phyloP scores from a whole-genome alignment of 2,888 invertebrate genomes.

The Thelaira solivaga region DNA sequence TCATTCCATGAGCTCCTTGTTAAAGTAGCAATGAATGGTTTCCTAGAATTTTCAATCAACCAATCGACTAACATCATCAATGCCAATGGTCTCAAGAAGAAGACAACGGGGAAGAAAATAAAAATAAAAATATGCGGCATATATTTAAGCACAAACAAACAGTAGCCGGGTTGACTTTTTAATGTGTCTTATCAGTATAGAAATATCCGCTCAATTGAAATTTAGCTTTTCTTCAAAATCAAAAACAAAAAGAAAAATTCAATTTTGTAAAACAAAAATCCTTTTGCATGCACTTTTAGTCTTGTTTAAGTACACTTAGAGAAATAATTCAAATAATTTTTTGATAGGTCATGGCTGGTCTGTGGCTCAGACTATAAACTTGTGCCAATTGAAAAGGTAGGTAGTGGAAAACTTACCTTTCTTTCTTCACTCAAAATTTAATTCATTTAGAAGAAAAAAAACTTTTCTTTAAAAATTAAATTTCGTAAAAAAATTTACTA shows the following conservation, averaged over 20 bases:
- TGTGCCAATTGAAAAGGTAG: no score
- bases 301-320: constrained; percentile 16
- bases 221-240: constrained; percentile 40
- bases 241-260: neutral
- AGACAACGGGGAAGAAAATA: neutral
- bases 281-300: constrained; percentile 21
- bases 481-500: no score
- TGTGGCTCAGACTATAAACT: no score
- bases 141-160: constrained; percentile 50
- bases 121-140: constrained; percentile 46
- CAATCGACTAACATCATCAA: constrained; percentile 61
- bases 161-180: constrained; percentile 62
- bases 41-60: constrained; percentile 62
- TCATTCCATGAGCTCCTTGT: constrained; percentile 51
- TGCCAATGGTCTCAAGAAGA: constrained; percentile 51
- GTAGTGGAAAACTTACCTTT: no score
- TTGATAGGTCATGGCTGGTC: no score
- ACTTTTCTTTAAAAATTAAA: no score
- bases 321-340: neutral
- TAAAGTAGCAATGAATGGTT: constrained; percentile 53
- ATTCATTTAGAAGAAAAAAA: no score
- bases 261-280: constrained; percentile 2
- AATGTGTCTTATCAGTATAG: constrained; percentile 61
- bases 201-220: constrained; percentile 63
- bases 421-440: no score